Evolutionary conservation across 1,140 invertebrate genomes (phyloP), one percentile per base, ranked within the genome.

Genomic region (Rhyzopertha dominica): DNA sequence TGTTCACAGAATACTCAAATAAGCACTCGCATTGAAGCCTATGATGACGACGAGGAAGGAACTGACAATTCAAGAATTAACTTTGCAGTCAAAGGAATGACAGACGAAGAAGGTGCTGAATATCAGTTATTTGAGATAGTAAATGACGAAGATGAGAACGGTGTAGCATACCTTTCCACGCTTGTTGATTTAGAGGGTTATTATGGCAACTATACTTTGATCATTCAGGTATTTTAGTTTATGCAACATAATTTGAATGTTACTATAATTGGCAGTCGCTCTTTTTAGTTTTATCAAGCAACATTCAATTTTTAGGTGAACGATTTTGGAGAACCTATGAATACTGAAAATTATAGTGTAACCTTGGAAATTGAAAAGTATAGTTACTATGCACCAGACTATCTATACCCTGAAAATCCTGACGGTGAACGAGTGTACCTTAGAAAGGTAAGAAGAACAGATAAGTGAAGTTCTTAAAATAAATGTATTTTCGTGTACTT

Each of bases 151-250:
- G 63, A 66, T 26, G 49, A 52, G 22, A 48, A 52, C 32, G 10
- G 25, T 10, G 5, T 35, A 7, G 73, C 69, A 0, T 58, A 68
- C 22, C 58, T 77, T 4, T 58, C 56, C 18, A 66, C 70, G 1
- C 45, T 51, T 1, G 59, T 63, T 38, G 52, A 65, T 29, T 54
- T 77, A 8, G 69, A 59, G 53, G 69, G 69, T 4, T 73, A 65
- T 47, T 77, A 74, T 68, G 76, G 76, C 16, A 67, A 62, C 8
- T 75, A 73, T 44, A 54, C 48, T 10, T 59, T 76, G 18, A 53
- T 57, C 30, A 65, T 76, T 23, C 44, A 51, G 49, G 75, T 76
- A 55, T n/a, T n/a, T n/a, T n/a, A 65, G 52, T 53, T 47, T 34
- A 9, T 18, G 25, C n/a, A n/a, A n/a, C n/a, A n/a, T n/a, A n/a